Base-by-base conservation (phyloP, 2,113 vertebrate genomes). In the Paratilapia polleni region DNA sequence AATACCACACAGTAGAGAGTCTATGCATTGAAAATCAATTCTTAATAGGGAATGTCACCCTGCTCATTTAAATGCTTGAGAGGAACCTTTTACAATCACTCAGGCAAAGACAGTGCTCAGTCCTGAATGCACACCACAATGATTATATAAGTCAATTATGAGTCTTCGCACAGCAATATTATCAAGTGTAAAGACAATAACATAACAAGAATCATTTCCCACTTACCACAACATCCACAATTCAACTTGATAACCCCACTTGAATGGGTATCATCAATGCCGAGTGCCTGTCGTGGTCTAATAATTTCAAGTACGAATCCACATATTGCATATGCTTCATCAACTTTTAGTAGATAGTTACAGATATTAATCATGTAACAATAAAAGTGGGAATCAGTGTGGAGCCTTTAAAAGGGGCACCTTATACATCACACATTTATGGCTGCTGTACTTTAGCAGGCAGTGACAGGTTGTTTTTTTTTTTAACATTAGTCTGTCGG, bases 361-460 rank as follows among this genome's bases (percentile, higher is more conserved):
- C 20, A 77, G 79, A 91, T 80, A 82, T 80, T 60, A 80, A 73
- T 73, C 47, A 73, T 31, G 20, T 73, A 43, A 28, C 17, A 31
- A 52, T 73, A 73, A 90, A 75, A 80, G 78, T 43, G 41, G 58
- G 34, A 79, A 88, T 60, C 47, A 3, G 1, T 8, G 6, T 73
- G 17, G 68, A 59, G 54, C 80, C 76, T 80, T 87, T 80, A 74
- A 64, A 86, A 57, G 68, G 58, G 63, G 68, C 60, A 85, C 66
- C 85, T 88, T 73, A 31, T 60, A 38, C 59, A 70, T 78, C 70
- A 78, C 17, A 56, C 28, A 80, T 88, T 87, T 77, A 88, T 64
- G n/a, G 41, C 74, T 41, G 49, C 11, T 5, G 26, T 84, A 24
- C 58, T 80, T 86, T 77, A 80, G 15, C 77, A 73, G 60, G 56